Evolutionary conservation across 2,888 invertebrate genomes (phyloP).

Genomic region (Neocrepidodera transversa): DNA sequence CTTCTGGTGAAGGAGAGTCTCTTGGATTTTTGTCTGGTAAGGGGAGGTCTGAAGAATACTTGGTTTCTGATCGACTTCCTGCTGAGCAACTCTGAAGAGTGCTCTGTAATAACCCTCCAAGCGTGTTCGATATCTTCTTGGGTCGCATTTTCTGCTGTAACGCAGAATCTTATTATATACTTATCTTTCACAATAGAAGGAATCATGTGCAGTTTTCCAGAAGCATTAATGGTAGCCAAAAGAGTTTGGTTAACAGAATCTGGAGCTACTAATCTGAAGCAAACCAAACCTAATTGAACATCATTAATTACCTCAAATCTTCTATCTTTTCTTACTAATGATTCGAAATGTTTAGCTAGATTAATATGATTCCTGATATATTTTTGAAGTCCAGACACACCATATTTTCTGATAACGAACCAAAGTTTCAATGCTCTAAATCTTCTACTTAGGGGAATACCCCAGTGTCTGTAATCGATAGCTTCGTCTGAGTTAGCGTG

Average conservation of each 20-base stretch:
- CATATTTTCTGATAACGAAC: slow-evolving; percentile 86
- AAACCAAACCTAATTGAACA: slow-evolving; percentile 78
- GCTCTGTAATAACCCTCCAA: slow-evolving; percentile 68
- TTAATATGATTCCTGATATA: slow-evolving; percentile 85
- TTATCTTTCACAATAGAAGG: slow-evolving; percentile 78
- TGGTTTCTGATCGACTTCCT: slow-evolving; percentile 58
- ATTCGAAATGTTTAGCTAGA: slow-evolving; percentile 78
- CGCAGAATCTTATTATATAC: slow-evolving; percentile 79
- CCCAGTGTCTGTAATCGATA: slow-evolving; percentile 83
- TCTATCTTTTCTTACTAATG: slow-evolving; percentile 70
- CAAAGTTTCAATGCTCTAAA: slow-evolving; percentile 88
- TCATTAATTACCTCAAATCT: slow-evolving; percentile 81
- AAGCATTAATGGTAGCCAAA: slow-evolving; percentile 80
- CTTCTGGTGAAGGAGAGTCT: slow-evolving; percentile 67
- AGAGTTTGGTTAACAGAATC: slow-evolving; percentile 77
- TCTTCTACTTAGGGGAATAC: slow-evolving; percentile 83
- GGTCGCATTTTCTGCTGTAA: slow-evolving; percentile 78
- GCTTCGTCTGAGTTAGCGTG: slow-evolving; percentile 78
- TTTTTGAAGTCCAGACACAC: slow-evolving; percentile 79
- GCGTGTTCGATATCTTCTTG: slow-evolving; percentile 77
- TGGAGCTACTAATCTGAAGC: slow-evolving; percentile 75
- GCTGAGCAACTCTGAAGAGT: slow-evolving; percentile 66
- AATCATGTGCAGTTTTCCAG: slow-evolving; percentile 86
- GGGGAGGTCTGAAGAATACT: slow-evolving; percentile 59
- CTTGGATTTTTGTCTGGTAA: slow-evolving; percentile 64